Evolutionary conservation across 2,797 vertebrate species (phyloP).

Genomic region (Galaxias olidus): DNA sequence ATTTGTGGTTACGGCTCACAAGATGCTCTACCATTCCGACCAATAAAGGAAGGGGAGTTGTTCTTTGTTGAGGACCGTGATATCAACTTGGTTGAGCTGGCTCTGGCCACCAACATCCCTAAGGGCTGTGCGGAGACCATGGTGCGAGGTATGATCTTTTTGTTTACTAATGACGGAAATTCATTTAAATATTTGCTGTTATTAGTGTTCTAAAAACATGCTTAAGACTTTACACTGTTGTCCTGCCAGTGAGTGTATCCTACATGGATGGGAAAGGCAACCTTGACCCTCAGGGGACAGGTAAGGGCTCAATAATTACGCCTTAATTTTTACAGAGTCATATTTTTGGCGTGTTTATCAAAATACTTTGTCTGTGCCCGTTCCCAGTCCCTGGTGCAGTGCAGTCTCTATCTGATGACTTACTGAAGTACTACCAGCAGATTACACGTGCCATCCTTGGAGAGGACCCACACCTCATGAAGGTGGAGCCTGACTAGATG

Average conservation of each 20-base stretch:
- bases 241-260: constrained; percentile 82
- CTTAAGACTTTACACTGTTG: constrained; percentile 14
- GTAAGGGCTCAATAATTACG: constrained; percentile 55
- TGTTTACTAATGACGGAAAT: no score
- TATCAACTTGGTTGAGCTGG: constrained; percentile 89
- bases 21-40: constrained; percentile 82
- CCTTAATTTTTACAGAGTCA: no score
- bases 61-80: constrained; percentile 89
- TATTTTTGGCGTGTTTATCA: no score
- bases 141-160: constrained; percentile 75
- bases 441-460: constrained; percentile 90
- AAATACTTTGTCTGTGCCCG: not conserved
- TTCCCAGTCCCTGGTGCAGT: constrained; percentile 84
- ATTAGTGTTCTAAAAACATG: no score
- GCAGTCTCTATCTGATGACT: constrained; percentile 86
- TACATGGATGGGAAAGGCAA: constrained; percentile 93
- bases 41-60: constrained; percentile 85
- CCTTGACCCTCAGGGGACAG: constrained; percentile 87
- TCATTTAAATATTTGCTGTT: no score
- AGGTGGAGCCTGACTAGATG: constrained; percentile 66
- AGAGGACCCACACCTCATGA: constrained; percentile 92
- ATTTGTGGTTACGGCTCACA: constrained; percentile 86
- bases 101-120: constrained; percentile 89
- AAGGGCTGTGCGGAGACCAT: constrained; percentile 90
- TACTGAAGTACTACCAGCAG: constrained; percentile 93